phyloP scores from a whole-genome alignment of 1,140 invertebrate species.

The Liolophura sinensis region DNA sequence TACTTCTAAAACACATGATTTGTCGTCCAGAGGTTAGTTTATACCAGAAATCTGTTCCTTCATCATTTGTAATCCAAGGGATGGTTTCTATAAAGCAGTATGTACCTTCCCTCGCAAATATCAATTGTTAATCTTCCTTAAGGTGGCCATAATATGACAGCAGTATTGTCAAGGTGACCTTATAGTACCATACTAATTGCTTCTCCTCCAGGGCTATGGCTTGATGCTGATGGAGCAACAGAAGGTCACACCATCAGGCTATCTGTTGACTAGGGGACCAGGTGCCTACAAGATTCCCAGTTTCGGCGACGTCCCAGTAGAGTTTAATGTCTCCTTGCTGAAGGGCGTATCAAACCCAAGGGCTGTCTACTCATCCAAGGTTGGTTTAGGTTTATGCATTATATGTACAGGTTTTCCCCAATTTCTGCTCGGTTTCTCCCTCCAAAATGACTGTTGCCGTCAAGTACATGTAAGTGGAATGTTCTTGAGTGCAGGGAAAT shows the following conservation, averaged over 20 bases:
- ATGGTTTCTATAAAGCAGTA: too few relatives aligned
- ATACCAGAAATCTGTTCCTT: too few relatives aligned
- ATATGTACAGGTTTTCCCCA: background rate
- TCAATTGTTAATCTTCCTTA: too few relatives aligned
- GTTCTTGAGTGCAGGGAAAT: too few relatives aligned
- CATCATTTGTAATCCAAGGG: too few relatives aligned
- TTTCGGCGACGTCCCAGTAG: slow-evolving; percentile 82
- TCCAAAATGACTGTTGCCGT: too few relatives aligned
- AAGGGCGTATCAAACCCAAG: slow-evolving; percentile 84
- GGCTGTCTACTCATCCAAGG: slow-evolving; percentile 94
- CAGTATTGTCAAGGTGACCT: background rate
- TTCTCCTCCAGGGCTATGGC: slow-evolving; percentile 73
- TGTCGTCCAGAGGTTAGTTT: too few relatives aligned
- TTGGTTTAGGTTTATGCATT: slow-evolving; percentile 44
- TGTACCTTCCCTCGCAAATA: too few relatives aligned
- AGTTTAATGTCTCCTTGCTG: slow-evolving; percentile 91
- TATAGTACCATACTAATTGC: background rate
- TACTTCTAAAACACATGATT: too few relatives aligned
- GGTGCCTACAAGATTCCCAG: slow-evolving; percentile 93
- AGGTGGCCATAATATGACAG: too few relatives aligned
- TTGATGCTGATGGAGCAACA: slow-evolving; percentile 89
- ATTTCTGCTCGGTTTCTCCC: too few relatives aligned
- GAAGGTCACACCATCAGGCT: slow-evolving; percentile 81
- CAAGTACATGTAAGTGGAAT: too few relatives aligned
- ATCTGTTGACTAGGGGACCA: slow-evolving; percentile 81